These are phyloP conservation scores for Oncorhynchus tshawytscha DNA, from an alignment of 2,113 vertebrate genomes.

Conservation along the genomic window DNA sequence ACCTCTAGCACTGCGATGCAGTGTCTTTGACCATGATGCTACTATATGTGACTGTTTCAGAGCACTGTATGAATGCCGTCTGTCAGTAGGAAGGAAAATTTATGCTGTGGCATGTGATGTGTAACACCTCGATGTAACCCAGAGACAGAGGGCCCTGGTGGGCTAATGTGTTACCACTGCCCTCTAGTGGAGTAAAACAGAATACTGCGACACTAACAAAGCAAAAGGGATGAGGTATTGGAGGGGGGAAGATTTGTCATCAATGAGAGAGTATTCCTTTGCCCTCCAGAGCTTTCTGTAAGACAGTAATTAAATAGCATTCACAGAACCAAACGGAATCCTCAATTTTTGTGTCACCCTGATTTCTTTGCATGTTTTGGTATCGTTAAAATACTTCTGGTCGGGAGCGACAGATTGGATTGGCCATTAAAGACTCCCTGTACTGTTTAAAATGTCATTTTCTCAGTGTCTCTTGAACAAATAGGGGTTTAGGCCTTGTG, in stretches of 20 bases:
- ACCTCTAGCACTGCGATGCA: too few species aligned
- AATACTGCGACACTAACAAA: neutral
- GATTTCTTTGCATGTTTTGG: neutral
- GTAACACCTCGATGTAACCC: neutral
- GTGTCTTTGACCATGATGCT: too few species aligned
- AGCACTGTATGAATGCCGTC: neutral
- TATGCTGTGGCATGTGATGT: neutral
- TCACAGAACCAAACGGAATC: neutral
- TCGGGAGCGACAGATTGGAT: neutral
- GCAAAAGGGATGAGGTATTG: neutral
- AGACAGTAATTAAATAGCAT: constrained; percentile 50
- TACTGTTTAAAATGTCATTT: too few species aligned
- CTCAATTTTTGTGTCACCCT: neutral
- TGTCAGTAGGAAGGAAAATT: neutral
- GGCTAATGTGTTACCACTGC: constrained; percentile 34
- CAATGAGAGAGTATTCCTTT: constrained; percentile 29
- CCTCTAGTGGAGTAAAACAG: constrained; percentile 43
- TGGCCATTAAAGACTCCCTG: neutral
- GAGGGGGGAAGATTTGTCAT: constrained; percentile 29
- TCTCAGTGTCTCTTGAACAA: too few species aligned
- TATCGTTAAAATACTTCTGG: neutral
- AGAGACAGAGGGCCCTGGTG: neutral
- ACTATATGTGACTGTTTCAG: neutral
- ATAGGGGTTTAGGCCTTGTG: constrained; percentile 3
- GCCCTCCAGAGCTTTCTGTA: constrained; percentile 37